These are phyloP conservation scores for Pachliopta kotzebuea DNA, from an alignment of 2,888 invertebrate species.

Conservation along the genomic window DNA sequence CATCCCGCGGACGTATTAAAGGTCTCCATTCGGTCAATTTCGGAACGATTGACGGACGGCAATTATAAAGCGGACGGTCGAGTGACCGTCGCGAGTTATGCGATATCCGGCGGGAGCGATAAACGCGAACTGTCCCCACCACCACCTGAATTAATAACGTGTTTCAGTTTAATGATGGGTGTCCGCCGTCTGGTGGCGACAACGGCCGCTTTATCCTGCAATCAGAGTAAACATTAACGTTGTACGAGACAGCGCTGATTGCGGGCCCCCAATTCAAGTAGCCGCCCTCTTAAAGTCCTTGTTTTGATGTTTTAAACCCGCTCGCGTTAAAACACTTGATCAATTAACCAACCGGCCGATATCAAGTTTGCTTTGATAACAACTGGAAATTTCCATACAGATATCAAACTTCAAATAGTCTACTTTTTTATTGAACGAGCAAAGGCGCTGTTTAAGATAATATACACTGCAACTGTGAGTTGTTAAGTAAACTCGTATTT, in stretches of 20 bases:
- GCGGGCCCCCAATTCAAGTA: background rate
- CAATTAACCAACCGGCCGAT: no score
- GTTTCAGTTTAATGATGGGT: slow-evolving; percentile 26
- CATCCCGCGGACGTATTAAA: slow-evolving; percentile 31
- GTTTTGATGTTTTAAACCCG: background rate
- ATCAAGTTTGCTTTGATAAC: no score
- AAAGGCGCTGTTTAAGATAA: no score
- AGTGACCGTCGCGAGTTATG: slow-evolving; percentile 16
- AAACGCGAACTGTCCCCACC: background rate
- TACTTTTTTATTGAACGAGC: no score
- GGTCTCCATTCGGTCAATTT: slow-evolving; percentile 29
- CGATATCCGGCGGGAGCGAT: slow-evolving; percentile 15
- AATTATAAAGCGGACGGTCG: slow-evolving; percentile 10
- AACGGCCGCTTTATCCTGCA: slow-evolving; percentile 13
- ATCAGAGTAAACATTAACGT: slow-evolving; percentile 14
- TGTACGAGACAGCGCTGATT: background rate
- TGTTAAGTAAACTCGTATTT: no score
- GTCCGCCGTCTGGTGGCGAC: slow-evolving; percentile 11
- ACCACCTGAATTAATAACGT: slow-evolving; percentile 23
- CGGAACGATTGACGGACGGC: slow-evolving; percentile 32
- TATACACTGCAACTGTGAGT: no score
- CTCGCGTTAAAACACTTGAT: background rate
- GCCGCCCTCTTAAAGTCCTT: background rate
- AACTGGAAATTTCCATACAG: no score
- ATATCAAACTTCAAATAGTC: no score